Evolutionary conservation across 2,113 vertebrate species (phyloP).

Genomic region (Brachionichthys hirsutus): DNA sequence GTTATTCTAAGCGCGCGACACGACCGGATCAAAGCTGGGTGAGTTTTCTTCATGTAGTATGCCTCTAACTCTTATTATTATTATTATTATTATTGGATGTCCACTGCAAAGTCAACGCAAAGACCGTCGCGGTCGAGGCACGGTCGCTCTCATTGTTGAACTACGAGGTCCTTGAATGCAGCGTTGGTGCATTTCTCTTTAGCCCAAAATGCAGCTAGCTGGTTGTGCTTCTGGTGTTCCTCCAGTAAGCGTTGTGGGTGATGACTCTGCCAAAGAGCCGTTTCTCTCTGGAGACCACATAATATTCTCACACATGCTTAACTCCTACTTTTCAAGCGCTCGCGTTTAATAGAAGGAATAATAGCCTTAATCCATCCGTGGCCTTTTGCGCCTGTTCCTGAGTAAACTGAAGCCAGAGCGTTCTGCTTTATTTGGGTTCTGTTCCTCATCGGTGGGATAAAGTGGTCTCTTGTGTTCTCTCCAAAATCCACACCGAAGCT

Average conservation of each 20-base stretch:
- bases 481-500: slow-evolving; percentile 16
- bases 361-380: neutral
- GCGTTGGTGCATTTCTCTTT: slow-evolving; percentile 21
- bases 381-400: neutral
- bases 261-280: too few species aligned
- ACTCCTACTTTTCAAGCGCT: neutral
- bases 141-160: slow-evolving; percentile 9
- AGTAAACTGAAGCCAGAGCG: neutral
- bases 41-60: neutral
- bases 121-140: neutral
- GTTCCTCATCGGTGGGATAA: neutral
- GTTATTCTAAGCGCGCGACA: too few species aligned
- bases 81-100: neutral
- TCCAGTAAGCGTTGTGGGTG: too few species aligned
- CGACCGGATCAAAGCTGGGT: neutral
- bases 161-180: slow-evolving; percentile 1
- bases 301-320: neutral
- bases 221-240: too few species aligned
- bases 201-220: too few species aligned
- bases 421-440: neutral
- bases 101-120: slow-evolving; percentile 3
- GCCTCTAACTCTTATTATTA: neutral
- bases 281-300: too few species aligned
- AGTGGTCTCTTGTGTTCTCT: slow-evolving; percentile 10
- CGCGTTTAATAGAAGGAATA: neutral